A percentile compares a stretch with the other conserved stretches of the same genome.
These are phyloP conservation scores for Phoenicopterus ruber DNA, from an alignment of 2,113 vertebrate species.

Conservation along the genomic window DNA sequence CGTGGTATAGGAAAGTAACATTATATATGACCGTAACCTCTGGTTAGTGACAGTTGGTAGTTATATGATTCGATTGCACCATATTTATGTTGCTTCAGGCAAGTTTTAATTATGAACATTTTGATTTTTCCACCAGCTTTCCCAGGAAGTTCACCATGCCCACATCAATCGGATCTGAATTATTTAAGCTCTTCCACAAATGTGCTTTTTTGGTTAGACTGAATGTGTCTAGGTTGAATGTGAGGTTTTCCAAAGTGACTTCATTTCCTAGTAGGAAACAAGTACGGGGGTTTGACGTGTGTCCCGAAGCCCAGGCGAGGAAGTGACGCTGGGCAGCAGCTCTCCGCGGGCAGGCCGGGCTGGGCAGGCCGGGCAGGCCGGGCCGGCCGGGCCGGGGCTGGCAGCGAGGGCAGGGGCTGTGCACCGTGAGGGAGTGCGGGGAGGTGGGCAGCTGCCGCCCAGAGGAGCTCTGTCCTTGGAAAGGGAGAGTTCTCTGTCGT, in stretches of 20 bases:
- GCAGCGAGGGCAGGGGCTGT: not conserved
- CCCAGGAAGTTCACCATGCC: conserved; percentile 9
- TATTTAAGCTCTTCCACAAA: not conserved
- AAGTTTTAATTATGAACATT: not conserved
- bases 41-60: not conserved
- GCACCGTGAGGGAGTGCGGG: fast-evolving
- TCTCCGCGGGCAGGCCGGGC: not conserved
- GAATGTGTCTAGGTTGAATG: not conserved
- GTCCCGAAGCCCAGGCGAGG: not conserved
- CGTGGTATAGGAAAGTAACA: not conserved
- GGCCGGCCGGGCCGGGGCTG: fast-evolving
- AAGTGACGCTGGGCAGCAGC: not conserved
- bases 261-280: conserved; percentile 13
- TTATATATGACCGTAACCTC: not conserved
- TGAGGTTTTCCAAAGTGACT: conserved; percentile 5
- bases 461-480: not conserved
- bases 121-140: conserved; percentile 19
- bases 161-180: conserved; percentile 11
- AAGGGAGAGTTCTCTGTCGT: not conserved
- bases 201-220: not conserved
- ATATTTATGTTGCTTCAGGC: not conserved
- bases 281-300: not conserved
- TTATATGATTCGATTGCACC: not conserved
- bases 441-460: not conserved
- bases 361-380: fast-evolving